These are phyloP conservation scores for Scomber colias DNA, from an alignment of 2,113 vertebrate genomes.

Conservation along the genomic window DNA sequence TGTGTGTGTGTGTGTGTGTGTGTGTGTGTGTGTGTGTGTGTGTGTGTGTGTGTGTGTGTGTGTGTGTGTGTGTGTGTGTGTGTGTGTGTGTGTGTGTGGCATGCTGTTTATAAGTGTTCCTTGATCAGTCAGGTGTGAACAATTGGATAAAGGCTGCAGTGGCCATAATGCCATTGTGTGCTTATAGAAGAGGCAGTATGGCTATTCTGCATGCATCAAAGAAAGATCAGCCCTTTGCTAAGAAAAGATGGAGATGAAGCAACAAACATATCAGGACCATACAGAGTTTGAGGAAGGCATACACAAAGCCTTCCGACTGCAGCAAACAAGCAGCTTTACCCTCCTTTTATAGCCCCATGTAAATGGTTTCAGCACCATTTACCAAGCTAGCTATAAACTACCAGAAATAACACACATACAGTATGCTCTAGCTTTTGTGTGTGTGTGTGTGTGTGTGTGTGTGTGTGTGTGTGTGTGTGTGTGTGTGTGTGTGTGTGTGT, in stretches of 20 bases:
- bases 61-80: background rate
- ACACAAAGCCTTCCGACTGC: constrained; percentile 58
- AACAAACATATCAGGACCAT: constrained; percentile 79
- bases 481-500: too few species aligned
- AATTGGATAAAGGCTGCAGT: constrained; percentile 67
- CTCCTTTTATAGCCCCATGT: constrained; percentile 66
- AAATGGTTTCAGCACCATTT: constrained; percentile 51
- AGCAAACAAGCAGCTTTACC: constrained; percentile 70
- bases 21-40: background rate
- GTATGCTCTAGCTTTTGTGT: background rate
- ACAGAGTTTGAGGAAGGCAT: constrained; percentile 63
- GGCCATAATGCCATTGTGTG: constrained; percentile 60
- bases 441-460: constrained; percentile 8
- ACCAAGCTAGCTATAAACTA: constrained; percentile 32
- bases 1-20: constrained; percentile 12
- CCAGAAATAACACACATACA: constrained; percentile 33
- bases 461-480: too few species aligned
- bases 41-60: too few species aligned
- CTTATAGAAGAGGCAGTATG: constrained; percentile 29
- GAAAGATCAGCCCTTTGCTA: constrained; percentile 55
- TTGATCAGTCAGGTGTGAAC: constrained; percentile 65
- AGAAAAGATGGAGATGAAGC: constrained; percentile 64
- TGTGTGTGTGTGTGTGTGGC: background rate
- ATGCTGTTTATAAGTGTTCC: background rate
- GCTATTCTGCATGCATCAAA: constrained; percentile 54